Conservation (phyloP, 1,140 invertebrate genomes). For the Drosophila repletoides region DNA sequence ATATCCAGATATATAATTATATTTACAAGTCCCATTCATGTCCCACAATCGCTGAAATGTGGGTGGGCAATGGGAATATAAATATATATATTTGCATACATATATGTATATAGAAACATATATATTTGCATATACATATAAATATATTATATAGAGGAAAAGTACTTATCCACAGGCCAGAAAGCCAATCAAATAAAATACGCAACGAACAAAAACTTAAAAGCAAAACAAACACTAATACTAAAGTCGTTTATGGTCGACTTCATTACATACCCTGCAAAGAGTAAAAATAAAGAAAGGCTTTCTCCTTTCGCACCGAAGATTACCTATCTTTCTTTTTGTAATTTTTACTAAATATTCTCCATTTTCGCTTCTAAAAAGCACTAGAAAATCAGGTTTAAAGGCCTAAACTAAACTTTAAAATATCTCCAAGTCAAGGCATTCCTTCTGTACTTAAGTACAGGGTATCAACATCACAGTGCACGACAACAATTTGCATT, state of each 20-base stretch:
- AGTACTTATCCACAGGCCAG: constrained; percentile 42
- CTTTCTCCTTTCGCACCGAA: too few species aligned
- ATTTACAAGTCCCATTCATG: constrained; percentile 29
- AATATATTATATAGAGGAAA: constrained; percentile 20
- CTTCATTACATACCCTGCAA: constrained; percentile 5
- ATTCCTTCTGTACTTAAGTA: background rate
- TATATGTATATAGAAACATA: background rate
- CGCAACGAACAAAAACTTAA: constrained; percentile 4
- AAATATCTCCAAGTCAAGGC: too few species aligned
- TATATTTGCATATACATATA: constrained; percentile 5
- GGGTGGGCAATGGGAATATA: background rate
- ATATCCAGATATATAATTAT: constrained; percentile 35
- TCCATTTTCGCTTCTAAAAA: too few species aligned
- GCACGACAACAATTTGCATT: constrained; percentile 57
- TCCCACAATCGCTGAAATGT: background rate
- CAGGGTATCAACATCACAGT: background rate
- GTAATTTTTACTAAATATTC: too few species aligned
- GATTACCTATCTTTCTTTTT: too few species aligned
- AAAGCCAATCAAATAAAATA: constrained; percentile 45
- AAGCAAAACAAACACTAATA: constrained; percentile 4
- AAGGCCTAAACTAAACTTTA: too few species aligned
- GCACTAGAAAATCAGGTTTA: too few species aligned
- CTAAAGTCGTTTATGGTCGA: background rate
- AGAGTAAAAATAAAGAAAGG: constrained; percentile 10
- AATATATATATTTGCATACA: constrained; percentile 2